Evolutionary conservation across 2,797 vertebrate species (phyloP).

Genomic region (Cossypha dichroa): DNA sequence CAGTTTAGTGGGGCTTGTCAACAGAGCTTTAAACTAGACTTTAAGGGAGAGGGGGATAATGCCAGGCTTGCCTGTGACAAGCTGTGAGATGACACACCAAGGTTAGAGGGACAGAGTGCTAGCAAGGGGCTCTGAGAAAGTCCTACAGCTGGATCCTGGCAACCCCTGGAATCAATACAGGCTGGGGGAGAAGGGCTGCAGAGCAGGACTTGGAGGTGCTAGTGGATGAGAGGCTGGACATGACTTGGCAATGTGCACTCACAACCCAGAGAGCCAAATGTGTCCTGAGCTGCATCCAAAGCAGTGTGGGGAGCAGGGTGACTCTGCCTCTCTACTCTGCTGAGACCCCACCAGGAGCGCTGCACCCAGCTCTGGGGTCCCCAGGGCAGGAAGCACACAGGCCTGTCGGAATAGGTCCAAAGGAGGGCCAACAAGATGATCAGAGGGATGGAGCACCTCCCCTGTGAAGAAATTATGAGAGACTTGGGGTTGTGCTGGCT

Average conservation of each 20-base stretch:
- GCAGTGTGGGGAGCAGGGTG: neutral
- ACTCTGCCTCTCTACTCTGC: neutral
- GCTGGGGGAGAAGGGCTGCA: neutral
- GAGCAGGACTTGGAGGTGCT: neutral
- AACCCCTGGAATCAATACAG: neutral
- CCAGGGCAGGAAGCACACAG: neutral
- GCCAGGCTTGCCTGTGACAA: neutral
- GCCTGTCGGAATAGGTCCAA: neutral
- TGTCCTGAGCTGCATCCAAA: neutral
- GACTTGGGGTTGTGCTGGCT: neutral
- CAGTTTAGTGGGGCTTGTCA: fast-evolving
- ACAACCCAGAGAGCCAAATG: fast-evolving
- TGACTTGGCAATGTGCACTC: fast-evolving
- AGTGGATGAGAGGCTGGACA: neutral
- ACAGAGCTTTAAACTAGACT: neutral
- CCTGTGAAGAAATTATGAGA: neutral
- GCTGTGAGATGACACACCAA: neutral
- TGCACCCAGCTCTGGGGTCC: neutral
- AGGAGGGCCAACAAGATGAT: neutral
- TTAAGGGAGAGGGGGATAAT: neutral
- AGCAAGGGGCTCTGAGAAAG: neutral
- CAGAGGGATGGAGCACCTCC: neutral
- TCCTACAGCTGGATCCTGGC: neutral
- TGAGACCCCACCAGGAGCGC: neutral
- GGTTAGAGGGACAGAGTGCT: neutral